Base-by-base conservation (phyloP, 2,888 invertebrate genomes). In the Malacosoma neustria region DNA sequence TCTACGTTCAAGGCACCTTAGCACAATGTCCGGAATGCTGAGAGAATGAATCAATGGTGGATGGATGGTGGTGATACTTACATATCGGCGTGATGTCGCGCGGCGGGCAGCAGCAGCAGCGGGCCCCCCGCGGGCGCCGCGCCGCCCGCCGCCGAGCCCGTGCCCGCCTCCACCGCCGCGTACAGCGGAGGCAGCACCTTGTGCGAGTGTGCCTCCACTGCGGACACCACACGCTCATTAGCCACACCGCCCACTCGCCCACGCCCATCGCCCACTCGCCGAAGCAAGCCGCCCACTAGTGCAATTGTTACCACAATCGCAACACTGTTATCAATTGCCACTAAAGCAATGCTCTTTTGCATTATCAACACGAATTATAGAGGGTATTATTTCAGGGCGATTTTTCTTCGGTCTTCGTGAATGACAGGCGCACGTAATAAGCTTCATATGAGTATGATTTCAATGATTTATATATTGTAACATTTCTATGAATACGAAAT, bases 161-260 rank as follows among this genome's bases (percentile, higher is more conserved):
- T 57, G 53, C 54, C 57, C 46, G 61, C 61, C 71, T 77, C 79
- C 64, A 77, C 72, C 53, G 76, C 75, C 60, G 80, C 79, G 75
- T 69, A 80, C 71, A 79, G 77, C 71, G 81, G 74, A 61, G 80
- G 80, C 71, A 81, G 77, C 72, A 67, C 80, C 74, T 68, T 70
- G 74, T 72, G 74, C 60, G 75, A 59, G 65, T 57, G 70, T 57
- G 70, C 69, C 72, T 77, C 80, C 71, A 60, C 79, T 77, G 77
- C 72, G 65, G 67, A 72, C 56, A 61, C 50, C 57, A 56, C 54
- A 53, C 51, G 65, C 58, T 56, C 54, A 60, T 54, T 55, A 32
- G 32, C 30, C 32, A 34, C 33, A n/a, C 37, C 14, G 35, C n/a
- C 22, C 13, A 11, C 12, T 14, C 11, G 33, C 13, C 14, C 30